These are phyloP conservation scores for Falcunculus frontatus DNA, from an alignment of 2,113 vertebrate genomes.

Conservation along the genomic window DNA sequence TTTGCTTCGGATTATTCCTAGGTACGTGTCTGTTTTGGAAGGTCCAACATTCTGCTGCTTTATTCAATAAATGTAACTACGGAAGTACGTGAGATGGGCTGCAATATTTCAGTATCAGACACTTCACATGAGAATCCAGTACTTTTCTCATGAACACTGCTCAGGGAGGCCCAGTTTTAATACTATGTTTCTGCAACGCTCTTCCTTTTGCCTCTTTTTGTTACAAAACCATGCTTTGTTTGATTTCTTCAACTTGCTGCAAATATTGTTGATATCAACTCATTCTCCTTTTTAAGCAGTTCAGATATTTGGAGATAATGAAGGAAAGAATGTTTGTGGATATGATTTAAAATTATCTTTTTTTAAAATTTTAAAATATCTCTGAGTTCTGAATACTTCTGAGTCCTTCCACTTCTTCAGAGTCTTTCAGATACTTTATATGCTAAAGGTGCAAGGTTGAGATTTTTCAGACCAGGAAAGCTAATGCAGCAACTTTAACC, in stretches of 20 bases:
- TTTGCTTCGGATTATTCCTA: neutral
- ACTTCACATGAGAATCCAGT: neutral
- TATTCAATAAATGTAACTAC: neutral
- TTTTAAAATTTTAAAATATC: neutral
- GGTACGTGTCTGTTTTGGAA: neutral
- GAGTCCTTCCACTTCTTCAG: neutral
- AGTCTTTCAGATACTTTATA: neutral
- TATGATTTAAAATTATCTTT: neutral
- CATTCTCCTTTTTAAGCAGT: neutral
- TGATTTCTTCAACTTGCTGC: neutral
- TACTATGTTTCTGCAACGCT: neutral
- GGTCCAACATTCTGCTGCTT: neutral
- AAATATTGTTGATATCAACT: neutral
- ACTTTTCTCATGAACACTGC: neutral
- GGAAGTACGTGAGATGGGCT: neutral
- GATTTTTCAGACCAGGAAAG: neutral
- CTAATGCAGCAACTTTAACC: neutral
- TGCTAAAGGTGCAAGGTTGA: neutral
- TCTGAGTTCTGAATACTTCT: neutral
- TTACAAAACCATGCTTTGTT: neutral
- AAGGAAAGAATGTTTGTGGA: neutral
- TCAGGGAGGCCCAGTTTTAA: neutral
- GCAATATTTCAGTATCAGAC: neutral
- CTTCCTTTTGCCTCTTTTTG: neutral
- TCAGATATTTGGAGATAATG: neutral